Percentiles rank a stretch among this genome's conserved stretches.
phyloP scores from a whole-genome alignment of 2,888 invertebrate species.

The Sesia bembeciformis region DNA sequence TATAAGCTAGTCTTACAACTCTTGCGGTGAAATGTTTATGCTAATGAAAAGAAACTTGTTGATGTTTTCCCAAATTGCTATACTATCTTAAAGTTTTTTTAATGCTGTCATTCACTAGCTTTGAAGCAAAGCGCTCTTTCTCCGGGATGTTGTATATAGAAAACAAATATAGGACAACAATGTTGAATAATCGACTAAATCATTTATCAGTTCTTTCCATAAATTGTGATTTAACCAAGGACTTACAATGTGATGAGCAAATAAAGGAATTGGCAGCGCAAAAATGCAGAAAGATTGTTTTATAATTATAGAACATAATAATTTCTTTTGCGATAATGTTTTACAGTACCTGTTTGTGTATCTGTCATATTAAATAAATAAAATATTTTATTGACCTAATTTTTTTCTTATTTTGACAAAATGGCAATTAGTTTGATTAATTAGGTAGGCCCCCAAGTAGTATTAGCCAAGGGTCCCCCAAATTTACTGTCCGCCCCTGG shows the following conservation, averaged over 20 bases:
- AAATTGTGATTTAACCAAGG: slow-evolving; percentile 7
- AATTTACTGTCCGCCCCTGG: no score
- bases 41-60: slow-evolving; percentile 8
- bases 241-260: slow-evolving; percentile 7
- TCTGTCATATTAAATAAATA: no score
- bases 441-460: no score
- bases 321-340: no score
- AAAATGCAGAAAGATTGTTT: slow-evolving; percentile 2
- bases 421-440: no score
- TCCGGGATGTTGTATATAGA: slow-evolving; percentile 6
- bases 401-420: no score
- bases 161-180: slow-evolving; percentile 5
- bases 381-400: no score
- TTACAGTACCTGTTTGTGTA: no score
- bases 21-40: slow-evolving; percentile 4
- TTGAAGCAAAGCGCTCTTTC: no score
- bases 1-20: slow-evolving; percentile 1
- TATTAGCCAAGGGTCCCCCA: no score
- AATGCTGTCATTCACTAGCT: slow-evolving; percentile 1
- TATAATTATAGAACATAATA: no score
- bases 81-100: slow-evolving; percentile 5
- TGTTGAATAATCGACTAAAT: slow-evolving; percentile 6
- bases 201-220: slow-evolving; percentile 6
- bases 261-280: slow-evolving; percentile 4
- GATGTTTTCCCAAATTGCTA: slow-evolving; percentile 2